phyloP scores from a whole-genome alignment of 1,140 invertebrate species.

The Papilio dardanus region DNA sequence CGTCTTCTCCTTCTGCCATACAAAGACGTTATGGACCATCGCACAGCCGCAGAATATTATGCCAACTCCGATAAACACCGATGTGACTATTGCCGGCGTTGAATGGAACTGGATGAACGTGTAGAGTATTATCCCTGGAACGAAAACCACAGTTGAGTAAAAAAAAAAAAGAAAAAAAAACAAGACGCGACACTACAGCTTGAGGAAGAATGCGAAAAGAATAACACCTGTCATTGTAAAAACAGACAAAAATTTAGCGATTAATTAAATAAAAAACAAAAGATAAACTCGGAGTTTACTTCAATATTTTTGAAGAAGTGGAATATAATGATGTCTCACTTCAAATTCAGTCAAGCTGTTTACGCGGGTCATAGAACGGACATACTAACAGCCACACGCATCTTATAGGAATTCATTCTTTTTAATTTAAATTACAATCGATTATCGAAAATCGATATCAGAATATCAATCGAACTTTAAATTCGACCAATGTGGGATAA shows the following conservation, averaged over 20 bases:
- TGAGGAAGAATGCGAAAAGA: background rate
- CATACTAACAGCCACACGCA: no score
- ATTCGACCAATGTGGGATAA: background rate
- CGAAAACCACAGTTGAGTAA: constrained; percentile 44
- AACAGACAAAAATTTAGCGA: background rate
- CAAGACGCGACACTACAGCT: background rate
- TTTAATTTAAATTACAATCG: background rate
- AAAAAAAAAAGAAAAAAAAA: background rate
- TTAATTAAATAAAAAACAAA: no score
- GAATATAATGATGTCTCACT: no score
- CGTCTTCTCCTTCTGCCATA: constrained; percentile 95
- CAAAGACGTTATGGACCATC: constrained; percentile 96
- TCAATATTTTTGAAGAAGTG: no score
- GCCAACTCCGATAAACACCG: constrained; percentile 92
- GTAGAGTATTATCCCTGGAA: constrained; percentile 93
- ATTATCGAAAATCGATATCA: background rate
- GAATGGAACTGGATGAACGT: constrained; percentile 96
- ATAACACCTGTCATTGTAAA: background rate
- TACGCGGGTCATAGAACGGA: no score
- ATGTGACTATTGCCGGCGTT: constrained; percentile 94
- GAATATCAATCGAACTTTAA: background rate
- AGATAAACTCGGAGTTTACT: no score
- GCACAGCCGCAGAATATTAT: constrained; percentile 96
- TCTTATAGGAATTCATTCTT: background rate
- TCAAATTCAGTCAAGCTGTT: no score